These are phyloP conservation scores for Poecilobothrus nobilitatus DNA, from an alignment of 2,888 invertebrate species.

Conservation along the genomic window DNA sequence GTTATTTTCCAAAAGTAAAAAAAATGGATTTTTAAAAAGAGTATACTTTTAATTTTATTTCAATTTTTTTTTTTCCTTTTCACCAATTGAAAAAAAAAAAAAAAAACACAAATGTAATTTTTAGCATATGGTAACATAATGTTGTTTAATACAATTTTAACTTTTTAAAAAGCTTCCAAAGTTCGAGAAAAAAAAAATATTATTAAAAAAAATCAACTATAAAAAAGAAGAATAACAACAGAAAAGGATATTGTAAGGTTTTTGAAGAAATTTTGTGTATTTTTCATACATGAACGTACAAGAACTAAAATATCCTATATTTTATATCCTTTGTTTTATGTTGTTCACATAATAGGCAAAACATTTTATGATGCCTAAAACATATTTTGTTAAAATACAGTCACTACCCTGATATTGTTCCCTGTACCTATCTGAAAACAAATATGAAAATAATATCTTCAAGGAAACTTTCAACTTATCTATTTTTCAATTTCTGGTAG, in stretches of 20 bases:
- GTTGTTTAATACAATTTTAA: neutral
- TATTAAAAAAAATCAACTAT: neutral
- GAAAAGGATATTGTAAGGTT: neutral
- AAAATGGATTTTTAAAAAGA: slow-evolving; percentile 1
- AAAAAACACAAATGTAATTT: neutral
- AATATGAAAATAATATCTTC: no score
- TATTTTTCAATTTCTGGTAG: no score
- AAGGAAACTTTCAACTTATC: no score
- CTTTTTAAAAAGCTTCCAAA: neutral
- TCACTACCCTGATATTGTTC: no score
- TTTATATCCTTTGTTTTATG: no score
- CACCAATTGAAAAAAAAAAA: neutral
- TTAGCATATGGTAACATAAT: neutral
- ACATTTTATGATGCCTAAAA: no score
- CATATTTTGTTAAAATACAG: no score
- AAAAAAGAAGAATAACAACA: neutral
- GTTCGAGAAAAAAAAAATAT: neutral
- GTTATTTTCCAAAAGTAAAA: neutral
- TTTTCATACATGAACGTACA: no score
- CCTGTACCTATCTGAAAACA: no score
- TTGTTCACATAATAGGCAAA: no score
- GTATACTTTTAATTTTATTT: neutral
- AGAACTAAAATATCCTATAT: no score
- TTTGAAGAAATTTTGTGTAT: neutral
- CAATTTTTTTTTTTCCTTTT: neutral